Evolutionary conservation across 2,797 vertebrate genomes (phyloP), one percentile per base, ranked within the genome.

Genomic region (Enteromius fasciolatus): DNA sequence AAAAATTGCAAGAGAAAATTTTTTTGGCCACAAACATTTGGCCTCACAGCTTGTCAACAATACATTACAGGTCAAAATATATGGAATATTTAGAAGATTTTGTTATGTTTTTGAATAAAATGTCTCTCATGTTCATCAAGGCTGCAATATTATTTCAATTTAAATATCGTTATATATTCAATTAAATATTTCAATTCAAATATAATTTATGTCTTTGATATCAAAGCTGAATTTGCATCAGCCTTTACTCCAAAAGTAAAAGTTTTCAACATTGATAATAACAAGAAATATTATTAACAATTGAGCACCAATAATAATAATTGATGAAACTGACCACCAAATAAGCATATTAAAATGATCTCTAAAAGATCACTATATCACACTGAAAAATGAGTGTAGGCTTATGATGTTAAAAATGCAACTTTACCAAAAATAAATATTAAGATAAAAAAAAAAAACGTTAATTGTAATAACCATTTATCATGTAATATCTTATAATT

Each of bases 11-110:
- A 36, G 36, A 39, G 0, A 73, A 72, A 23, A 17, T 7, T 33
- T 17, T 36, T 18, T 52, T 78, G 63, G 46, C 20, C 46, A 67
- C 46, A 68, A 52, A 78, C 17, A 39, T 50, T 78, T 72, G 39
- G 25, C 68, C 41, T 64, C 31, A 31, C 23, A 2, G 1, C 5
- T n/a, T 36, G 48, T 33, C 12, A 6, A n/a, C 14, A 63, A 63
- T 15, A 31, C 28, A 33, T 9, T 9, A 33, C 12, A 28, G 15
- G 61, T 33, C 15, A 64, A 64, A 28, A 64, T 31, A 17, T 31
- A 3, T 18, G 7, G 12, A 63, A 63, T 63, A 63, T 17, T 31
- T 63, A 0, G 41, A 44, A 1, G 14, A 3, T 18, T 18, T 31
- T 63, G 12, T 3, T 2, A 59, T 31, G 59, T 63, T 63, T 63